Percentiles rank a stretch among this genome's conserved stretches.
These are phyloP conservation scores for Drosophila triauraria DNA, from an alignment of 1,140 invertebrate species.

Conservation along the genomic window DNA sequence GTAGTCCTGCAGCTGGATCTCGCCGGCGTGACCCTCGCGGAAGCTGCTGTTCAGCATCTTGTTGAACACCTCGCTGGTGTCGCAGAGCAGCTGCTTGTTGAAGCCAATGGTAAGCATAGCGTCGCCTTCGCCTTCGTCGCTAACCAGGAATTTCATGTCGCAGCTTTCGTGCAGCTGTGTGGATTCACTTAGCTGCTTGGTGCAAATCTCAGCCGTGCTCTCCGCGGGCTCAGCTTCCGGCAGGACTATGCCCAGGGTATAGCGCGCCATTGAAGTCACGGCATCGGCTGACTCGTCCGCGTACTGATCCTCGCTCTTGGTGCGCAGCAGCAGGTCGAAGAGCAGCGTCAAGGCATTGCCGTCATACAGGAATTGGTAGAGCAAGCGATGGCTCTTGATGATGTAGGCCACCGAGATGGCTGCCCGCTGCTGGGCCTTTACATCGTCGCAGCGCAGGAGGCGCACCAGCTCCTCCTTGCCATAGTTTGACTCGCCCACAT, in stretches of 20 bases:
- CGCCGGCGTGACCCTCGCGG: slow-evolving; percentile 75
- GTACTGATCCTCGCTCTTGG: slow-evolving; percentile 68
- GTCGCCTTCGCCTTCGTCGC: slow-evolving; percentile 8
- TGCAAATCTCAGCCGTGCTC: slow-evolving; percentile 34
- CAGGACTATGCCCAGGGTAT: slow-evolving; percentile 69
- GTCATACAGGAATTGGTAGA: slow-evolving; percentile 80
- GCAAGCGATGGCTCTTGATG: slow-evolving; percentile 73
- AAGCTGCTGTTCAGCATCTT: slow-evolving; percentile 84
- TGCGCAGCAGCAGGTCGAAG: slow-evolving; percentile 72
- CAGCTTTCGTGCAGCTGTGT: slow-evolving; percentile 55
- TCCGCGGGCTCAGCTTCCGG: slow-evolving; percentile 53
- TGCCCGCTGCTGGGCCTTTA: slow-evolving; percentile 71
- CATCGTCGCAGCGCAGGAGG: slow-evolving; percentile 71
- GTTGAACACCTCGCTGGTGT: slow-evolving; percentile 82
- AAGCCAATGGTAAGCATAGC: slow-evolving; percentile 61
- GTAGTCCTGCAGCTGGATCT: slow-evolving; percentile 75
- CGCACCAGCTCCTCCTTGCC: slow-evolving; percentile 80
- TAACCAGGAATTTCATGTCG: slow-evolving; percentile 79
- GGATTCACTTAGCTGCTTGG: slow-evolving; percentile 15
- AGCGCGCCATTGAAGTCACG: slow-evolving; percentile 71
- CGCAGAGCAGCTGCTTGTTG: slow-evolving; percentile 78
- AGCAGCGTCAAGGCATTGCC: slow-evolving; percentile 72
- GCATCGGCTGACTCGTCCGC: slow-evolving; percentile 77
- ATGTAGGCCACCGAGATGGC: slow-evolving; percentile 81
- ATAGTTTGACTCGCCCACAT: slow-evolving; percentile 82